Evolutionary conservation across 53 echinoderm and acorn worm genomes (phyloP).

Genomic region (Antedon mediterranea): DNA sequence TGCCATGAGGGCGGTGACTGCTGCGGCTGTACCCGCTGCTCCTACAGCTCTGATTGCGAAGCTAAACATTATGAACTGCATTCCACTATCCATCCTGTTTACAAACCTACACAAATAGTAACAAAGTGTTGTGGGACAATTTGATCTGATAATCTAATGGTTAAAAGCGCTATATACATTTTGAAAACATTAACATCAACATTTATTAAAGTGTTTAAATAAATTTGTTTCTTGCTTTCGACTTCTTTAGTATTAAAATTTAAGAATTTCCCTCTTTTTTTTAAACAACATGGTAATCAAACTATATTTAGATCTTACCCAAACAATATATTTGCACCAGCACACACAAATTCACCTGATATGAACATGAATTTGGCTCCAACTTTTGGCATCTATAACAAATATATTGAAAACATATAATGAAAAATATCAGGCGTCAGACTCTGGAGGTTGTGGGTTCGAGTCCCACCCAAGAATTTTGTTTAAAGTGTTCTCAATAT

Average conservation of each 20-base stretch:
- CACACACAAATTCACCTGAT: not conserved
- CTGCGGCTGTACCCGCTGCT: not conserved
- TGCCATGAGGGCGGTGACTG: not conserved
- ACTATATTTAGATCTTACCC: not conserved
- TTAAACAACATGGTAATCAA: too few relatives aligned
- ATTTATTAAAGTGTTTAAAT: too few relatives aligned
- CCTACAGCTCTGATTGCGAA: not conserved
- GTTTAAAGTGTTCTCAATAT: too few relatives aligned
- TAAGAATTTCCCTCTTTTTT: too few relatives aligned
- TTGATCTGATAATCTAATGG: not conserved
- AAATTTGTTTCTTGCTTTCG: too few relatives aligned
- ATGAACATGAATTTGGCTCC: conserved; percentile 6
- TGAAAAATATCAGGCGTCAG: too few relatives aligned
- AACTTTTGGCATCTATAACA: not conserved
- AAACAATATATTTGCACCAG: not conserved
- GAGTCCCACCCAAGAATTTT: too few relatives aligned
- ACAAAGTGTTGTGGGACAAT: too few relatives aligned
- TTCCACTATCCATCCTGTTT: not conserved
- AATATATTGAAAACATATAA: not conserved
- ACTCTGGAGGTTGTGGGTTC: too few relatives aligned
- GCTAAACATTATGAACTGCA: not conserved
- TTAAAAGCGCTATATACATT: too few relatives aligned
- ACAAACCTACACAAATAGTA: not conserved
- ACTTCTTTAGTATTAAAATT: too few relatives aligned
- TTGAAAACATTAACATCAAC: too few relatives aligned